Base-by-base conservation (phyloP, 1,140 invertebrate species). In the Centruroides vittatus region DNA sequence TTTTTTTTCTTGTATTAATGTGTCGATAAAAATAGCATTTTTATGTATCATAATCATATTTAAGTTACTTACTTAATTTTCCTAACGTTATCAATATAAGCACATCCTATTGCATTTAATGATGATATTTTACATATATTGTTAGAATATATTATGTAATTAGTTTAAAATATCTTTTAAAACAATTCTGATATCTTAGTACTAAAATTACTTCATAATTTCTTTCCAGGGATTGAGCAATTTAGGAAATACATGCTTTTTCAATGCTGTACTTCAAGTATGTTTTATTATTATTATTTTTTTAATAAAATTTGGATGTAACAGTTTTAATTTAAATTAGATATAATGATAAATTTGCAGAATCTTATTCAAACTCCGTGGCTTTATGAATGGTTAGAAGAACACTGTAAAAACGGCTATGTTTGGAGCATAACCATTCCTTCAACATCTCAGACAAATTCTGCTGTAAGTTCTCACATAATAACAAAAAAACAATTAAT, bases 201-300 rank as follows among this genome's bases (percentile, higher is more conserved):
- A 47, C 50, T 58, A 35, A 51, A 66, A 47, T 61, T 23, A 23
- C 23, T 47, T 41, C 35, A 61, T 10, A 47, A 66, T 61, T 60
- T 65, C 60, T 59, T 74, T 72, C 53, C 61, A 81, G 76, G 89
- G 89, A 11, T 74, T 93, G 56, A 74, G 74, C 48, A 96, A 97
- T 80, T 77, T 96, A 72, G 93, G 93, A 60, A 95, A 96, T 71
- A 96, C 93, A 3, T 97, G 93, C 73, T 98, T 94, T 77, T 94
- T 95, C 69, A 97, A 97, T 78, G 88, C 92, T 50, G 89, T 96
- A 4, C 82, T 96, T 77, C 93, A 98, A 70, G 75, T 75, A 69
- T 59, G 62, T 66, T 35, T 36, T 60, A 47, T 57, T 12, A 54
- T 47, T 23, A 23, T 23, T 23, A 46, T 56, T 47, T 50, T 34